Evolutionary conservation across 1,140 invertebrate species (phyloP).

Genomic region (Venustaconcha ellipsiformis): DNA sequence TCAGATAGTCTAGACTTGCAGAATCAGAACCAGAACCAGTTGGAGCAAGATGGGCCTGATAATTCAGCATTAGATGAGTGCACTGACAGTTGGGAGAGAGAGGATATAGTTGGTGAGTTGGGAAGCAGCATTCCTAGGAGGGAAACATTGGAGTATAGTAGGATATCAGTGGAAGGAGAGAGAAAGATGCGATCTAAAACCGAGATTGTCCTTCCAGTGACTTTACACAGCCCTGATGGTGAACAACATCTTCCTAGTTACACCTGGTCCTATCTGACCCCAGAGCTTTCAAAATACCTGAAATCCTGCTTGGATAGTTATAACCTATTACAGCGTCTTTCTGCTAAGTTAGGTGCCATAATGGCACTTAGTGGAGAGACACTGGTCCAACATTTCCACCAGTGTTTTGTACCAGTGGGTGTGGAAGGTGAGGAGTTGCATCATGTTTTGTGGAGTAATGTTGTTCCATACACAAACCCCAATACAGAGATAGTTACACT

Average conservation of each 20-base stretch:
- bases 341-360: constrained; percentile 47
- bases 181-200: constrained; percentile 18
- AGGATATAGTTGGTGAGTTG: no score
- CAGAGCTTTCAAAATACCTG: constrained; percentile 42
- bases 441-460: constrained; percentile 58
- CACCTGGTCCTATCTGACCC: constrained; percentile 33
- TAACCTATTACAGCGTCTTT: constrained; percentile 40
- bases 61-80: not conserved
- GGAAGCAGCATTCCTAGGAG: no score
- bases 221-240: not conserved
- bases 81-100: no score
- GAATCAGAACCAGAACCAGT: not conserved
- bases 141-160: no score
- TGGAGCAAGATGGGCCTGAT: no score
- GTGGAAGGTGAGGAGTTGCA: constrained; percentile 54
- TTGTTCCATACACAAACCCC: constrained; percentile 62
- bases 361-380: constrained; percentile 51
- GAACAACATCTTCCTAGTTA: constrained; percentile 23
- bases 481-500: constrained; percentile 54
- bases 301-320: constrained; percentile 43
- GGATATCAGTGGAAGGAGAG: no score
- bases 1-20: constrained; percentile 34
- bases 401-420: constrained; percentile 50
- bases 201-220: constrained; percentile 10
- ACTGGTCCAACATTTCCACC: constrained; percentile 59